These are phyloP conservation scores for Latrodectus geometricus DNA, from an alignment of 1,140 invertebrate species.

Conservation along the genomic window DNA sequence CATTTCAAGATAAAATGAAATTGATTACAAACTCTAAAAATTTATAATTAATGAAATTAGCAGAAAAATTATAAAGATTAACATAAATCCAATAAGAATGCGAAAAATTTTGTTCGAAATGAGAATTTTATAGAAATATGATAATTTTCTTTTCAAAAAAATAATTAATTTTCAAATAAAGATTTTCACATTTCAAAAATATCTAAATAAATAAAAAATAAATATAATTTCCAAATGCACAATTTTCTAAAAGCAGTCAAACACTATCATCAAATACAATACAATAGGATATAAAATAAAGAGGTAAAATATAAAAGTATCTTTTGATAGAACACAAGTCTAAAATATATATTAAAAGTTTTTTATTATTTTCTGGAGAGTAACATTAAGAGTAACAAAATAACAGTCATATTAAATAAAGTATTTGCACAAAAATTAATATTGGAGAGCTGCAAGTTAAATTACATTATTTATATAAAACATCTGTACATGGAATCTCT, in stretches of 20 bases:
- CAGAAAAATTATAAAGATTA: too few species aligned
- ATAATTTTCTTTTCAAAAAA: neutral
- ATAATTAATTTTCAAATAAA: neutral
- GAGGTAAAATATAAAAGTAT: too few species aligned
- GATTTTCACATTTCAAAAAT: neutral
- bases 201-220: neutral
- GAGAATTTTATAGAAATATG: too few species aligned
- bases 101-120: too few species aligned
- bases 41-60: too few species aligned
- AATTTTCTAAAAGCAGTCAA: neutral
- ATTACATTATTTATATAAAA: conserved; percentile 41
- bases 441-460: conserved; percentile 23
- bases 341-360: too few species aligned
- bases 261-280: too few species aligned
- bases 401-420: neutral
- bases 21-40: too few species aligned
- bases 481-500: conserved; percentile 50
- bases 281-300: too few species aligned
- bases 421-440: neutral
- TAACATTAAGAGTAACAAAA: neutral
- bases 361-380: neutral
- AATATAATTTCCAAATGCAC: neutral
- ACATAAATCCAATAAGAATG: too few species aligned
- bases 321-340: too few species aligned
- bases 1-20: conserved; percentile 43